Conservation (phyloP, 92 coral and sea anemone genomes). For the Epizoanthus ramosus region DNA sequence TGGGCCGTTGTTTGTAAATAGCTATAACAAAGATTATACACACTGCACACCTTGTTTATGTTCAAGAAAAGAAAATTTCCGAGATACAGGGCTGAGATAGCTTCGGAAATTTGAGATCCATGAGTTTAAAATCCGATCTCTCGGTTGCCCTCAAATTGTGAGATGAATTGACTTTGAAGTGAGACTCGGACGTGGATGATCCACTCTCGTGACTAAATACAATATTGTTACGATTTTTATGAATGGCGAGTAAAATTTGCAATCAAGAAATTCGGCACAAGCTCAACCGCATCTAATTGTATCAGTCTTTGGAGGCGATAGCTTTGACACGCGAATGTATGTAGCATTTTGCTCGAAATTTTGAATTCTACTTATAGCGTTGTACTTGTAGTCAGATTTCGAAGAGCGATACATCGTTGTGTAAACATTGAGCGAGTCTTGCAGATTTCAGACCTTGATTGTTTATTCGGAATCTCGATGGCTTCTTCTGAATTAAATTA, state of each 20-base stretch:
- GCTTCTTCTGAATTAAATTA: no score
- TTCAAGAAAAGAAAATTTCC: background rate
- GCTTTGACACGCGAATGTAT: background rate
- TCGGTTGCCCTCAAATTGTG: background rate
- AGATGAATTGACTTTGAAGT: background rate
- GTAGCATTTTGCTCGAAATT: background rate
- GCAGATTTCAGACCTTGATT: conserved; percentile 1
- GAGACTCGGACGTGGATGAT: no score
- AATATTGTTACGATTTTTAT: conserved; percentile 10
- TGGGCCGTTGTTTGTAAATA: conserved; percentile 16
- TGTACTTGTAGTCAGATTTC: background rate
- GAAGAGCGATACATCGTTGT: background rate
- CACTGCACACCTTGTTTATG: background rate
- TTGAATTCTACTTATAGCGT: background rate
- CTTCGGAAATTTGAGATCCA: conserved; percentile 3
- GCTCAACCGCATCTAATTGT: background rate
- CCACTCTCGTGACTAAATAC: conserved; percentile 16
- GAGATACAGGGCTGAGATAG: background rate
- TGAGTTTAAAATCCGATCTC: background rate
- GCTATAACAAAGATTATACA: background rate
- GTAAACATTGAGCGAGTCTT: conserved; percentile 11
- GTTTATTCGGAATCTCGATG: background rate
- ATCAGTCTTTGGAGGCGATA: background rate
- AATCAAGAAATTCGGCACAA: background rate
- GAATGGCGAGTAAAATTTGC: background rate